A percentile compares a stretch with the other conserved stretches of the same genome.
These are phyloP conservation scores for Cavia aperea DNA, from an alignment of 2,113 vertebrate genomes.

Conservation along the genomic window DNA sequence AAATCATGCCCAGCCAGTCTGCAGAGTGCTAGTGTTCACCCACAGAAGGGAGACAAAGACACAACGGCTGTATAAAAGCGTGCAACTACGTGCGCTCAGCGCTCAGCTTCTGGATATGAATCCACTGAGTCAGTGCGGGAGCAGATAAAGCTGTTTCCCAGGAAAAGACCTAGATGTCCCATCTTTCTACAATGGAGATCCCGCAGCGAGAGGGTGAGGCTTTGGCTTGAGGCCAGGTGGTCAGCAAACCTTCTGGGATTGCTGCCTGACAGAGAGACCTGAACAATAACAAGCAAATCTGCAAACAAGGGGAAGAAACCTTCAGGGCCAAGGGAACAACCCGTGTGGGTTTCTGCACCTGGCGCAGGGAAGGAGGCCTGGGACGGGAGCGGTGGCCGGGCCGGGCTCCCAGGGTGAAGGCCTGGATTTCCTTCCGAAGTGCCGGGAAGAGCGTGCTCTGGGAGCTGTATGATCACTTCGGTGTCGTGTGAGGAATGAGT, in stretches of 20 bases:
- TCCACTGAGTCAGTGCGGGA: neutral
- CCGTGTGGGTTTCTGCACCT: neutral
- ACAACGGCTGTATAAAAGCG: neutral
- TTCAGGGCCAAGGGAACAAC: too few relatives aligned
- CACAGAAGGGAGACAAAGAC: neutral
- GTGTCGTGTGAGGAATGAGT: neutral
- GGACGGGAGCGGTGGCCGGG: neutral
- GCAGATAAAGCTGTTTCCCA: neutral
- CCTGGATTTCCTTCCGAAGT: neutral
- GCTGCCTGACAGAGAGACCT: neutral
- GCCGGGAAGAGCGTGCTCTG: neutral
- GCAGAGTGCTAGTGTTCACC: neutral
- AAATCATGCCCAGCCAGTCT: too few relatives aligned
- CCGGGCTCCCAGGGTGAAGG: neutral
- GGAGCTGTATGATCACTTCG: too few relatives aligned
- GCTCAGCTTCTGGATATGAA: neutral
- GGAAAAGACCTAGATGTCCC: neutral
- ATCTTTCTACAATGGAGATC: neutral
- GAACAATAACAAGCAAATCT: too few relatives aligned
- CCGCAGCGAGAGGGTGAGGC: neutral
- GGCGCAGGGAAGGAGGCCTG: neutral
- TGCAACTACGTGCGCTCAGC: neutral
- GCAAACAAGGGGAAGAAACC: too few relatives aligned
- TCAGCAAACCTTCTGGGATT: neutral
- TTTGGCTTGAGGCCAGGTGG: neutral